Percentiles rank a stretch among this genome's conserved stretches.
Evolutionary conservation across 2,113 vertebrate genomes (phyloP).

Genomic region (human (Homo sapiens)): GRCh38 chr9:117765001-117765500

Average conservation of each 20-base stretch:
- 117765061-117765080: not conserved
- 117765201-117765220: not conserved
- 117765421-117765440: not conserved
- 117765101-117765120: not conserved
- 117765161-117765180: not conserved
- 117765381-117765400: not conserved
- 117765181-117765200: not conserved
- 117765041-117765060: not conserved
- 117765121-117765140: not conserved
- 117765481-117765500: not conserved
- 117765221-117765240: not conserved
- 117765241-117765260: not conserved
- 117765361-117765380: not conserved
- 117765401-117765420: not conserved
- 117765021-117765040: not conserved
- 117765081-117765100: not conserved
- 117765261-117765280: not conserved
- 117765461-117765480: not conserved
- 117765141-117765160: not conserved
- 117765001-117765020: not conserved
- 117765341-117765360: not conserved
- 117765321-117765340: not conserved
- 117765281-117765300: not conserved
- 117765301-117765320: not conserved
- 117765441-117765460: not conserved